Conservation (phyloP, 2,797 vertebrate species). For the Molossus alvarezi region DNA sequence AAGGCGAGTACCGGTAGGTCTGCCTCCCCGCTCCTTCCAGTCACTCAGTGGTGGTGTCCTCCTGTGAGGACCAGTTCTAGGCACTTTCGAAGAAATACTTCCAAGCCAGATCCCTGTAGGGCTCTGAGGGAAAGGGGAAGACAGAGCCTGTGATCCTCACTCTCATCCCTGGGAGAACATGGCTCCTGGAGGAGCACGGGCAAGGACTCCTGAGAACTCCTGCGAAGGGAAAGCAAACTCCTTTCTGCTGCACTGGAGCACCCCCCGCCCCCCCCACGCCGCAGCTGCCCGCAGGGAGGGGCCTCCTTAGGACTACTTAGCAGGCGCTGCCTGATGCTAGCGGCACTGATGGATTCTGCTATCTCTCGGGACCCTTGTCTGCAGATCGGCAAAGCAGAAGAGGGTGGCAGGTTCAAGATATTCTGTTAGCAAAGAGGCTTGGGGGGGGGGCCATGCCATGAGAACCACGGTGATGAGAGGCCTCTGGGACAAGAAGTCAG, state of each 20-base stretch:
- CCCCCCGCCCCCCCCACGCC: background rate
- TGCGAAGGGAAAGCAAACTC: background rate
- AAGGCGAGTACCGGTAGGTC: background rate
- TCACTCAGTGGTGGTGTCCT: background rate
- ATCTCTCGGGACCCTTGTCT: conserved; percentile 82
- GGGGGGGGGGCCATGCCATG: conserved; percentile 77
- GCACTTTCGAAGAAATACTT: background rate
- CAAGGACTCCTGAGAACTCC: background rate
- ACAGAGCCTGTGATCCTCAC: background rate
- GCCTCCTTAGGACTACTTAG: conserved; percentile 63
- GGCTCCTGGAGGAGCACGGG: background rate
- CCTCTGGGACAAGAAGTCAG: background rate
- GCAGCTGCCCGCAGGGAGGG: background rate
- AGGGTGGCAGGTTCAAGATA: conserved; percentile 87
- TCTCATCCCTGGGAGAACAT: background rate
- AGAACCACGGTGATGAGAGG: conserved; percentile 75
- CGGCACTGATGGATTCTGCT: conserved; percentile 87
- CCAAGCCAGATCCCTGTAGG: background rate
- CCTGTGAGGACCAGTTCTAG: background rate
- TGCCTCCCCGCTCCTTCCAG: background rate
- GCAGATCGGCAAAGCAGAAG: conserved; percentile 84
- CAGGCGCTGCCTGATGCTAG: conserved; percentile 80
- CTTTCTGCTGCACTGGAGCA: background rate
- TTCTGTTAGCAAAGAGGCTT: conserved; percentile 84
- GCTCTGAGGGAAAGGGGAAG: conserved; percentile 10